A percentile compares a stretch with the other conserved stretches of the same genome.
These are phyloP conservation scores for Cyprinella venusta DNA, from an alignment of 2,797 vertebrate species.

Conservation along the genomic window DNA sequence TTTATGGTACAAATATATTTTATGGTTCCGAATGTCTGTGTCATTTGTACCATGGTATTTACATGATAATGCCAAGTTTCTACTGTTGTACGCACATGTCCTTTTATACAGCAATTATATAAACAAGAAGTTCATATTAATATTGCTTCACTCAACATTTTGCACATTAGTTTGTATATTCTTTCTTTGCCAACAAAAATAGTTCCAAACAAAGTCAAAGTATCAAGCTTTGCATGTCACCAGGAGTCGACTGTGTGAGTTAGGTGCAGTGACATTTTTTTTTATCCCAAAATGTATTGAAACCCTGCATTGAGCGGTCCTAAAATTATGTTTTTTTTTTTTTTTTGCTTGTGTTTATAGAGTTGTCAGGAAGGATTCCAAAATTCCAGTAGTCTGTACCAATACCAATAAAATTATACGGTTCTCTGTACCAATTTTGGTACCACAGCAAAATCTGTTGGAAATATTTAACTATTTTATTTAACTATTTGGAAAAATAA, in stretches of 20 bases:
- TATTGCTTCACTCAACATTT: not conserved
- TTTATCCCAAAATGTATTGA: not conserved
- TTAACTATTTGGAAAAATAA: too few relatives aligned
- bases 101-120: not conserved
- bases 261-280: not conserved
- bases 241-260: not conserved
- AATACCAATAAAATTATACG: too few relatives aligned
- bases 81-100: not conserved
- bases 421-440: too few relatives aligned
- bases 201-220: not conserved
- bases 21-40: not conserved
- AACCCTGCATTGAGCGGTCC: not conserved
- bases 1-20: not conserved
- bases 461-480: too few relatives aligned
- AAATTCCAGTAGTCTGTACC: too few relatives aligned
- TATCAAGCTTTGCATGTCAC: not conserved
- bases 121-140: not conserved
- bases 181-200: not conserved
- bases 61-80: not conserved
- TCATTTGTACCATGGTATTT: not conserved
- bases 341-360: not conserved
- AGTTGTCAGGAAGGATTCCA: too few relatives aligned
- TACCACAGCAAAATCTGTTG: too few relatives aligned
- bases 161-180: not conserved
- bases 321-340: not conserved